Percentiles rank a stretch among this genome's conserved stretches.
These are phyloP conservation scores for Falco columbarius DNA, from an alignment of 2,797 vertebrate genomes.

Conservation along the genomic window DNA sequence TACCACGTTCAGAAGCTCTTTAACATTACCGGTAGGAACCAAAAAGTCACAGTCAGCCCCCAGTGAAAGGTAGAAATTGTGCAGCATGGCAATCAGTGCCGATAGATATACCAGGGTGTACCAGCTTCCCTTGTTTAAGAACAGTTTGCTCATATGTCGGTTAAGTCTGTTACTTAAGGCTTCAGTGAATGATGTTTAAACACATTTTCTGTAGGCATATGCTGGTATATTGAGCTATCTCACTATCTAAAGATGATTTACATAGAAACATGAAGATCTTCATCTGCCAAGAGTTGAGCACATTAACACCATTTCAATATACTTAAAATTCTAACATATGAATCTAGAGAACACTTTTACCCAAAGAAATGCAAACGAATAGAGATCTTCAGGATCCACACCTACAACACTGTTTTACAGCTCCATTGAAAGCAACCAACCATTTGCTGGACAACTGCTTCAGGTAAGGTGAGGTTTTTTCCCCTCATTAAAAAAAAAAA, in stretches of 20 bases:
- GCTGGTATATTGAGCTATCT: slow-evolving; percentile 32
- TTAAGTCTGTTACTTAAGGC: slow-evolving; percentile 20
- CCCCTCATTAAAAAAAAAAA: neutral
- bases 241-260: slow-evolving; percentile 50
- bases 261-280: slow-evolving; percentile 29
- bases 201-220: slow-evolving; percentile 58
- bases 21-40: neutral
- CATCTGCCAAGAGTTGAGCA: slow-evolving; percentile 43
- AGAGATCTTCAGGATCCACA: neutral
- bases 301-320: neutral
- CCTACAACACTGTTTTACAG: neutral
- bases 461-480: neutral
- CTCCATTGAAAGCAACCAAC: neutral
- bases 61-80: neutral
- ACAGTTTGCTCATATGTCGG: slow-evolving; percentile 13
- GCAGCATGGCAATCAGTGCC: neutral
- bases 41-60: neutral
- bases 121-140: neutral
- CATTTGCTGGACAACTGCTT: neutral
- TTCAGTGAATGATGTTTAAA: slow-evolving; percentile 45
- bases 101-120: neutral
- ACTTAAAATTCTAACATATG: slow-evolving; percentile 17
- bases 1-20: neutral
- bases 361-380: neutral
- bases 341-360: neutral